Conservation (phyloP, 64 coral and sea anemone species). For the Montipora efflorescens region DNA sequence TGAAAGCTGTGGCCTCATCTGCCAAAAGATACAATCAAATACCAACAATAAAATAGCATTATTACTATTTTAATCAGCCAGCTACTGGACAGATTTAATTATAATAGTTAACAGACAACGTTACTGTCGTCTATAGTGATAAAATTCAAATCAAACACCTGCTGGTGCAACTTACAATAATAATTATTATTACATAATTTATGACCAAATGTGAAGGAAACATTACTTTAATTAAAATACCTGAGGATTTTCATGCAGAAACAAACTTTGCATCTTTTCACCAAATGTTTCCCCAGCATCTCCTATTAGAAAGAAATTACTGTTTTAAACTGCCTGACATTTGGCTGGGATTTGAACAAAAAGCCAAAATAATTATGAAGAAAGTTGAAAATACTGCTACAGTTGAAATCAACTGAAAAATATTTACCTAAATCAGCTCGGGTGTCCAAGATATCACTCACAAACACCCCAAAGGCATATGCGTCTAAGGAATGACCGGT, state of each 20-base stretch:
- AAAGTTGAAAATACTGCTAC: too few relatives aligned
- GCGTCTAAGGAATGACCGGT: constrained; percentile 82
- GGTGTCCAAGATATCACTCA: constrained; percentile 83
- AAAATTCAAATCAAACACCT: too few relatives aligned
- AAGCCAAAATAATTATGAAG: too few relatives aligned
- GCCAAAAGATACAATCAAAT: background rate
- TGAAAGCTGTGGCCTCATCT: constrained; percentile 85
- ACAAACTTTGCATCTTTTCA: constrained; percentile 85
- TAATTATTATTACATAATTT: too few relatives aligned
- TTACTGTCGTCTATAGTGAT: too few relatives aligned
- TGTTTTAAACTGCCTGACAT: too few relatives aligned
- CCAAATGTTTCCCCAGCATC: constrained; percentile 84
- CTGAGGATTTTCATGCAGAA: constrained; percentile 81
- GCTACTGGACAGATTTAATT: too few relatives aligned
- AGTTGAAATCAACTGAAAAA: background rate
- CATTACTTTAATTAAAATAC: constrained; percentile 42
- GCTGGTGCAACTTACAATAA: too few relatives aligned
- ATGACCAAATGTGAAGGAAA: too few relatives aligned
- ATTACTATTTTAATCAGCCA: too few relatives aligned
- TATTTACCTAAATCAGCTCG: constrained; percentile 75
- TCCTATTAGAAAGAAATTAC: constrained; percentile 28
- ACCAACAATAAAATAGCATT: background rate
- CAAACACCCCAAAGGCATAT: constrained; percentile 91
- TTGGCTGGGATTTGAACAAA: too few relatives aligned
- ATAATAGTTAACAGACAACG: too few relatives aligned